These are phyloP conservation scores for Leptinotarsa undecemlineata DNA, from an alignment of 1,140 invertebrate species.

Conservation along the genomic window DNA sequence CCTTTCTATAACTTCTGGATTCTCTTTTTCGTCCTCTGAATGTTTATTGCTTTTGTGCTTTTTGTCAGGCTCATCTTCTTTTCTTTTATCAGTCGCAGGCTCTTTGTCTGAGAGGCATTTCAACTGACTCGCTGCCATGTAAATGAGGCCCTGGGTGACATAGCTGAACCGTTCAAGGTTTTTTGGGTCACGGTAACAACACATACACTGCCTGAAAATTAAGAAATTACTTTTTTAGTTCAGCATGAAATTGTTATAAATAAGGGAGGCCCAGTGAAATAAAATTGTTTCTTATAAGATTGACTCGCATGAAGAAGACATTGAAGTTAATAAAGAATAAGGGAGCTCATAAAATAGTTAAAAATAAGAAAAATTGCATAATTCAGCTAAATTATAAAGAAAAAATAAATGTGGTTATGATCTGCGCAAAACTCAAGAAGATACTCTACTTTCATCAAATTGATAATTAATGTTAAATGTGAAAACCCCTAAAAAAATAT, in stretches of 20 bases:
- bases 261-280: no score
- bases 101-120: constrained; percentile 66
- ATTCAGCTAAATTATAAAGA: no score
- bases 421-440: no score
- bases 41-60: constrained; percentile 28
- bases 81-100: constrained; percentile 35
- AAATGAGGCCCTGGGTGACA: constrained; percentile 80
- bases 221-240: background rate
- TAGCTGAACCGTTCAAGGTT: constrained; percentile 88
- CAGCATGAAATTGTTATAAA: no score
- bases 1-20: constrained; percentile 62
- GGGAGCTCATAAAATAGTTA: no score
- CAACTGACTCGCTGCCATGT: constrained; percentile 72
- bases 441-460: no score
- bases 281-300: no score
- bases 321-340: background rate
- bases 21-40: constrained; percentile 45
- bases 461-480: no score
- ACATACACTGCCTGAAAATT: constrained; percentile 82
- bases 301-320: no score
- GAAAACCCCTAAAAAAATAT: no score
- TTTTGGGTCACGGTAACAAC: constrained; percentile 86
- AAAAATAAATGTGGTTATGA: no score
- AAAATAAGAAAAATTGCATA: no score
- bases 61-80: constrained; percentile 36